phyloP scores from a whole-genome alignment of 2,113 vertebrate species.

The Felis catus region DNA sequence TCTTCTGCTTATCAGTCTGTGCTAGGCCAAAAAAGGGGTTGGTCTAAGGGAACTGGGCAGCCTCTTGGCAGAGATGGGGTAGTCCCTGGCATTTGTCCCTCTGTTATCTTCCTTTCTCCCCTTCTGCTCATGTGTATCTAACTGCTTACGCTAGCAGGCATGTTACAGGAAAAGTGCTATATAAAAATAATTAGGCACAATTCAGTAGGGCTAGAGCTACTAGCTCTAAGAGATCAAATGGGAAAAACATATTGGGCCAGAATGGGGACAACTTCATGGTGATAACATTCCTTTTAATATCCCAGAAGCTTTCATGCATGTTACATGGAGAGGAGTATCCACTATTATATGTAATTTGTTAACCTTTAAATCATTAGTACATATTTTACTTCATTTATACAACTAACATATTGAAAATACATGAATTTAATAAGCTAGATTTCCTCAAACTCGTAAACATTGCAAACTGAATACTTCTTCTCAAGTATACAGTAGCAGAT shows the following conservation, averaged over 20 bases:
- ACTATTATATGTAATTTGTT: neutral
- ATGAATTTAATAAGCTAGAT: neutral
- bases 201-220: neutral
- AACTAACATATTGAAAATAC: neutral
- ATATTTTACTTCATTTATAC: neutral
- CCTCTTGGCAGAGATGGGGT: neutral
- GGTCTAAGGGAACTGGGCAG: neutral
- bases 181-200: neutral
- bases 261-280: neutral
- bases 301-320: neutral
- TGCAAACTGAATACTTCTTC: slow-evolving; percentile 17
- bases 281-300: neutral
- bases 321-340: neutral
- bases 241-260: neutral
- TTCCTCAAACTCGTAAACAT: neutral
- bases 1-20: neutral
- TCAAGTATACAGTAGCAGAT: neutral
- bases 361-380: neutral
- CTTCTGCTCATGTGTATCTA: neutral
- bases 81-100: neutral
- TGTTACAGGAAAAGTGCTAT: neutral
- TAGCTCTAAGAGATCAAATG: neutral
- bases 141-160: neutral
- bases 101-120: neutral
- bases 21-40: neutral